Evolutionary conservation across 1,140 invertebrate genomes (phyloP).

Genomic region (Drosophila teissieri): DNA sequence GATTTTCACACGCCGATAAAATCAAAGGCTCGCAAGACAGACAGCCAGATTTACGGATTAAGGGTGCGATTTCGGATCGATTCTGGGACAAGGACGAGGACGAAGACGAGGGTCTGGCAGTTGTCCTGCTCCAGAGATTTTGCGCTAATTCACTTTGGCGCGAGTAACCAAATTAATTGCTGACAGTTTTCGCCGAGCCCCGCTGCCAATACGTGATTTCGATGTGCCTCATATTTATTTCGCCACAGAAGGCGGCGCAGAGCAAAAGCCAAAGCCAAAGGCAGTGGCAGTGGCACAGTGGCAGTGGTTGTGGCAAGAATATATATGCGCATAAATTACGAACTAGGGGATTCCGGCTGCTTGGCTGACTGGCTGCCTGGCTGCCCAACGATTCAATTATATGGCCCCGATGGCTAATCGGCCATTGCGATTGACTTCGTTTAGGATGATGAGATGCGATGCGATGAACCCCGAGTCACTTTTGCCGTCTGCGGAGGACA

Average conservation of each 20-base stretch:
- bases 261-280: too few species aligned
- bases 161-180: constrained; percentile 76
- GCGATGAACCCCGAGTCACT: neutral
- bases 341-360: neutral
- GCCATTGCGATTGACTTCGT: constrained; percentile 25
- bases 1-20: constrained; percentile 51
- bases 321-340: constrained; percentile 73
- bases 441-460: neutral
- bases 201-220: constrained; percentile 25
- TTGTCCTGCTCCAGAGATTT: constrained; percentile 43
- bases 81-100: neutral
- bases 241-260: too few species aligned
- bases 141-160: constrained; percentile 70
- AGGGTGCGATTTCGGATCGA: constrained; percentile 3
- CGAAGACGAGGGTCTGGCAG: constrained; percentile 20
- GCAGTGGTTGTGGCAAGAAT: neutral
- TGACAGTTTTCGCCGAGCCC: constrained; percentile 54
- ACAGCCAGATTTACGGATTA: constrained; percentile 26
- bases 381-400: constrained; percentile 57
- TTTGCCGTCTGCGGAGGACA: neutral
- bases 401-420: constrained; percentile 36
- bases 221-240: constrained; percentile 24
- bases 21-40: constrained; percentile 53
- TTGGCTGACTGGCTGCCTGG: constrained; percentile 39
- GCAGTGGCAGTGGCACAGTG: too few species aligned